A percentile compares a stretch with the other conserved stretches of the same genome.
These are phyloP conservation scores for Bombus superbus DNA, from an alignment of 1,140 invertebrate species.

Conservation along the genomic window DNA sequence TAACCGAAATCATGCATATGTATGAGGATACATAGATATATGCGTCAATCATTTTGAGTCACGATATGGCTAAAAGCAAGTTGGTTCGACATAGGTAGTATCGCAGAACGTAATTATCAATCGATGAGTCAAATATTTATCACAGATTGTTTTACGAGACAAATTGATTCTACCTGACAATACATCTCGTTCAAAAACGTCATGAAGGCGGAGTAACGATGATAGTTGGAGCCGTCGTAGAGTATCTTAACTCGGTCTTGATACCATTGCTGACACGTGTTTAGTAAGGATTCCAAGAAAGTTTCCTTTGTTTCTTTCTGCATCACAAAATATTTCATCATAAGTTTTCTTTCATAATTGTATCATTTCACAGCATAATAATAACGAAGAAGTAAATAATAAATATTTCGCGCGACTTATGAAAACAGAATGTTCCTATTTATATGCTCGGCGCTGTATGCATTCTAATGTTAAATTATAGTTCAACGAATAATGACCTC, in stretches of 20 bases:
- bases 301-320: slow-evolving; percentile 92
- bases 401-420: not conserved
- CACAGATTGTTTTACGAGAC: no score
- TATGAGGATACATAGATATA: slow-evolving; percentile 14
- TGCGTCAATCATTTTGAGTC: not conserved
- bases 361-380: not conserved
- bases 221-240: slow-evolving; percentile 72
- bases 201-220: slow-evolving; percentile 88
- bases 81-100: not conserved
- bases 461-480: not conserved
- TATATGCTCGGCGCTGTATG: not conserved
- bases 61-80: not conserved
- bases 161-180: slow-evolving; percentile 85
- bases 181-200: slow-evolving; percentile 95
- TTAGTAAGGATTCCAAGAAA: slow-evolving; percentile 93
- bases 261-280: slow-evolving; percentile 95
- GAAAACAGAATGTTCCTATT: not conserved
- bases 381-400: not conserved
- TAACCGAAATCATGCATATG: slow-evolving; percentile 57
- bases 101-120: not conserved
- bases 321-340: not conserved
- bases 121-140: not conserved
- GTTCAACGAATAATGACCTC: slow-evolving; percentile 82
- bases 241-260: slow-evolving; percentile 90
- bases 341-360: not conserved